Evolutionary conservation across 35 echinoderm and acorn worm species (phyloP), one percentile per base, ranked within the genome.

Genomic region (Lytechinus variegatus): DNA sequence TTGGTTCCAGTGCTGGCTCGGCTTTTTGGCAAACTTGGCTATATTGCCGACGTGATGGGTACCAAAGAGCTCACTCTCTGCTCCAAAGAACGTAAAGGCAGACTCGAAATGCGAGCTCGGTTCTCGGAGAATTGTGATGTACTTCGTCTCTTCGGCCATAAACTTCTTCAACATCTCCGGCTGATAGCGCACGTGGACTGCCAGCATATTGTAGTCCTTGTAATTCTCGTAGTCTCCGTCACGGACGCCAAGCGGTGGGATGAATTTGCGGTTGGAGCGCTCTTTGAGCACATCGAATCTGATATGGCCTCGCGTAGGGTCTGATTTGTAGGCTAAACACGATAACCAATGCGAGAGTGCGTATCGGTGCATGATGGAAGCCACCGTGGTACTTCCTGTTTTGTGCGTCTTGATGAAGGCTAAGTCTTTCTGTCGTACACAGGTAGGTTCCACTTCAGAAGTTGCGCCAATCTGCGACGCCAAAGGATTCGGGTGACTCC

Each of bases 381-480:
- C 87, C 9, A 96, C 51, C 16, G 97, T 97, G 9, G 97, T 97
- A 86, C 97, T 97, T 53, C 92, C 97, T 24, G 97, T 97, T 86
- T 97, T 97, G 52, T 97, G 97, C 13, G 97, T 97, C 86, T 97
- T 97, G 27, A 97, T 94, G 52, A 97, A 97, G 5, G 87, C 95
- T 60, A 97, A 86, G 54, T 96, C 94, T 44, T 90, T 12, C 52
- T 54, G 88, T 10, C 52, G 88, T 44, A 12, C 28, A 33, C 88
- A 90, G 19, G n/a, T 16, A 7, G 66, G 66, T 19, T 4, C 16
- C 21, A 24, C 19, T 19, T 79, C 6, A 24, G n/a, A 79, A 79
- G 66, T 7, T 4, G 66, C 66, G 16, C 66, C 66, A n/a, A 79
- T 16, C n/a, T 79, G 66, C 19, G 66, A 79, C 19, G 19, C 66